Base-by-base conservation (phyloP, 2,797 vertebrate species). In the Diceros bicornis region DNA sequence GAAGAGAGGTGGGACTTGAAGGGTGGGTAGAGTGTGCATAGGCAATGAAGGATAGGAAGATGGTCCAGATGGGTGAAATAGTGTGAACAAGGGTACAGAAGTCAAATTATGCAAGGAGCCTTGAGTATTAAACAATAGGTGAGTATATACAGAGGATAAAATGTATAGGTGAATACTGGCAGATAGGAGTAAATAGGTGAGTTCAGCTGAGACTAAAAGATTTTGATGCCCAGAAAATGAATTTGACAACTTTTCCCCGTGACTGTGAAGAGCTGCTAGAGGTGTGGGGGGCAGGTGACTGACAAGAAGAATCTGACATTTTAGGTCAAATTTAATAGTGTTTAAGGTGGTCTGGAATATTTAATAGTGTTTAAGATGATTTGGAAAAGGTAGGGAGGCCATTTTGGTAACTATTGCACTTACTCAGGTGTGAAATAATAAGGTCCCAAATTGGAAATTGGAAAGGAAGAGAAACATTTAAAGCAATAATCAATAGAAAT, bases 381-480 rank as follows among this genome's bases (percentile, higher is more conserved):
- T 71, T 77, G 50, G 32, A 88, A 95, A 78, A 32, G 27, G 18
- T 77, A 62, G 52, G 21, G 12, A 66, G 78, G 25, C n/a, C 90
- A 61, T 90, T 93, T 83, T 71, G 55, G 14, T 79, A 62, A 5
- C 12, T 74, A 3, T 44, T 87, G 23, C 2, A 27, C 52, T 71
- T 94, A 44, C 32, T 94, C 8, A 23, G 44, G 47, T 96, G 3
- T 87, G 59, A 87, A 79, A 55, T 68, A 61, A 32, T 62, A 44
- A 87, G 20, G 4, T 34, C 17, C 25, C 55, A 47, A 25, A 27
- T 47, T 59, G n/a, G 29, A 55, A 88, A 68, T 83, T 89, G 20
- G 32, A 92, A 92, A 55, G 52, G 11, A 86, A 89, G 21, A 75
- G 13, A 84, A 47, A 62, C 47, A 41, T 75, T 89, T 94, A 89